Evolutionary conservation across 2,888 invertebrate genomes (phyloP), one percentile per base, ranked within the genome.

Genomic region (Charanyca ferruginea): DNA sequence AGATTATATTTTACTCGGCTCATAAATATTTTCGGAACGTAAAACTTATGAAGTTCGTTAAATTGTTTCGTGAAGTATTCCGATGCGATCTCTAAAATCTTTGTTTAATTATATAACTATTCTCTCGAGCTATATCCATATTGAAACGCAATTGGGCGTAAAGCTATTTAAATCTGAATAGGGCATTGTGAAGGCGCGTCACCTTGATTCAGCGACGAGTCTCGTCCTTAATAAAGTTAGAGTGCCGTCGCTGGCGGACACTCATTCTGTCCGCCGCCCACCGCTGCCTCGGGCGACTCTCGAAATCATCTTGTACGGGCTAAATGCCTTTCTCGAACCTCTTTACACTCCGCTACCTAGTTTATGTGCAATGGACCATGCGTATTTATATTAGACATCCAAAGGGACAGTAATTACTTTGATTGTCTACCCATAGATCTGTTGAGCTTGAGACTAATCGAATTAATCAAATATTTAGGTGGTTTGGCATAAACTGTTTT

Each of bases 151-250:
- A 95, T 95, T 94, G 94, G 92, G 95, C 93, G 94, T 94, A 91
- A 95, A 94, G 94, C 94, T 95, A 95, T 95, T 95, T 94, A 94
- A 94, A 95, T 94, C 89, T 95, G 95, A 95, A 95, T 95, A 92
- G 94, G 89, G 93, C 88, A 94, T 95, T 95, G 95, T 95, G 90
- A 91, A 90, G 89, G 90, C 91, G 91, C 94, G 93, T 93, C 94
- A 95, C 94, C 95, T 95, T 95, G 92, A 91, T 93, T 93, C 93
- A 89, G 90, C 87, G 89, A 85, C 85, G 89, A 90, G 91, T 88
- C 87, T 91, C 89, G 85, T 90, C 87, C 90, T 91, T 94, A 94
- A 93, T 94, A 93, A 92, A 94, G 93, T 95, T 94, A 94, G 91
- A 91, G 90, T 89, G 91, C 87, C 89, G 89, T 85, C 85, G 87